Evolutionary conservation across 2,888 invertebrate genomes (phyloP).

Genomic region (Hyposoter didymator): DNA sequence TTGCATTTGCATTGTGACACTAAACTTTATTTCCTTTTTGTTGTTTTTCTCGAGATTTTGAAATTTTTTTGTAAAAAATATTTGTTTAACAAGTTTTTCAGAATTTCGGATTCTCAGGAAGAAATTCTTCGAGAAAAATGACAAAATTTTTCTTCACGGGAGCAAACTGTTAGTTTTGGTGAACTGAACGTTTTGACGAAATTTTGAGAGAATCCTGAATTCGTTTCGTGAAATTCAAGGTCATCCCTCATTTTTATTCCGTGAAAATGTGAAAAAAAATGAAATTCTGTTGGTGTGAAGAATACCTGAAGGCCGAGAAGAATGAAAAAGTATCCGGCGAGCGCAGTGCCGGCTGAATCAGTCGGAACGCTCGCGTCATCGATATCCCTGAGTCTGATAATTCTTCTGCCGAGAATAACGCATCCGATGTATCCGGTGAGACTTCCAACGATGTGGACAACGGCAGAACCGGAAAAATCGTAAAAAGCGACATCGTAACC

Average conservation of each 20-base stretch:
- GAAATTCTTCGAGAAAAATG: no score
- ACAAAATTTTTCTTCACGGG: no score
- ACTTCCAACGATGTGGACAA: conserved; percentile 80
- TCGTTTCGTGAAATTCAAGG: no score
- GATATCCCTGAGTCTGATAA: conserved; percentile 79
- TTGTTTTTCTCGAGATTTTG: not conserved
- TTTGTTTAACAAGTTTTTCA: no score
- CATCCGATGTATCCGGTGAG: conserved; percentile 79
- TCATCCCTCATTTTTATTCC: no score
- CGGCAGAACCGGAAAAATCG: conserved; percentile 79
- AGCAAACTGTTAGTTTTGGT: no score
- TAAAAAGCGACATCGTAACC: conserved; percentile 73
- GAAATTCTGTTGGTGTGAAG: not conserved
- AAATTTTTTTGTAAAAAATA: no score
- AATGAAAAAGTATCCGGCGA: conserved; percentile 81
- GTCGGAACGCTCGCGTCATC: conserved; percentile 79
- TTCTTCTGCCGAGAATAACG: conserved; percentile 79
- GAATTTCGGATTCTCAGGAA: no score
- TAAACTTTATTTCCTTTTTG: not conserved
- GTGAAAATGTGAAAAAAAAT: no score
- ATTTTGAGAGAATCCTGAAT: no score
- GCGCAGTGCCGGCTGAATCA: conserved; percentile 77
- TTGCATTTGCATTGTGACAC: not conserved
- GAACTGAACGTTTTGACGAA: no score
- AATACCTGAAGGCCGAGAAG: conserved; percentile 80